These are phyloP conservation scores for Geopemphigus sp. DNA, from an alignment of 1,140 invertebrate genomes.

Conservation along the genomic window DNA sequence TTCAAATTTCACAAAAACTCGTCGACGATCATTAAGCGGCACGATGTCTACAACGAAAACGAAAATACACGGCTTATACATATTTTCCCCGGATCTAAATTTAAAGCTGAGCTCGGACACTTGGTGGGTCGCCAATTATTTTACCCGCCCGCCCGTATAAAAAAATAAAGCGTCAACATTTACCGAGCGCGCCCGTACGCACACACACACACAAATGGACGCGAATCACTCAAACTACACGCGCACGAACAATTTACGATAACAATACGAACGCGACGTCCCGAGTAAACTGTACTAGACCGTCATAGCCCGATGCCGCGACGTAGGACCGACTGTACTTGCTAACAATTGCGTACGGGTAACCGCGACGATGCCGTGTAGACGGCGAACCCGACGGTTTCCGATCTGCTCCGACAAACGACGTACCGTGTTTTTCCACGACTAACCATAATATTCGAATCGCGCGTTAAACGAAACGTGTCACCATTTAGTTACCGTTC, in stretches of 20 bases:
- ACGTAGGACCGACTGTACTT: conserved; percentile 6
- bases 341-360: not conserved
- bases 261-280: not conserved
- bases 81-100: conserved; percentile 28
- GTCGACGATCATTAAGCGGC: not conserved
- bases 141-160: not conserved
- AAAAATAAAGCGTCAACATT: not conserved
- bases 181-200: too few species aligned
- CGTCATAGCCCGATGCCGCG: not conserved
- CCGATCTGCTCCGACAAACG: too few species aligned
- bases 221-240: not conserved
- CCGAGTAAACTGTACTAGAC: not conserved
- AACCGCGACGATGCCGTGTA: not conserved
- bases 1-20: not conserved
- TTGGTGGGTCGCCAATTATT: not conserved
- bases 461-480: too few species aligned
- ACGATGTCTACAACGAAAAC: not conserved
- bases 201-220: not conserved
- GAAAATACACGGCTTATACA: not conserved
- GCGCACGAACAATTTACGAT: not conserved
- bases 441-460: too few species aligned
- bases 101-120: conserved; percentile 29
- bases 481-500: too few species aligned
- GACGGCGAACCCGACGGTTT: not conserved
- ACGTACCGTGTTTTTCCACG: too few species aligned